Conservation (phyloP, 1,140 invertebrate species). For the Cyrtorhinus lividipennis region DNA sequence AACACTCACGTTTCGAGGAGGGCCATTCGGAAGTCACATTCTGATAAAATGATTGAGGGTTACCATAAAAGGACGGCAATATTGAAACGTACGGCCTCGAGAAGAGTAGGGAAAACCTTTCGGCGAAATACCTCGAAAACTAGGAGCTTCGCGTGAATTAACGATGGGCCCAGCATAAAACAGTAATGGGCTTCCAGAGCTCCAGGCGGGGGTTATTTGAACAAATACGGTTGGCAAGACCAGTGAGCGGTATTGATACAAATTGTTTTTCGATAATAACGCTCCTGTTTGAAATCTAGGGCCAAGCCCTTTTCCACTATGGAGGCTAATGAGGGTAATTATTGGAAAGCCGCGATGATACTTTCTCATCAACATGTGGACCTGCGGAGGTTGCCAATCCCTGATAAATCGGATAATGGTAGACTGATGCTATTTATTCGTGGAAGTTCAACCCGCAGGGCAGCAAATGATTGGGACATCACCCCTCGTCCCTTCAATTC, state of each 20-base stretch:
- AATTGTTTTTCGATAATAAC: slow-evolving; percentile 9
- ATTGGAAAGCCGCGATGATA: neutral
- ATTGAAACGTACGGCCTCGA: neutral
- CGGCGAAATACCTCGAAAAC: neutral
- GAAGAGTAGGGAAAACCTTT: neutral
- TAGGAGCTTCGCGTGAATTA: neutral
- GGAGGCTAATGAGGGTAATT: neutral
- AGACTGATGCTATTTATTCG: neutral
- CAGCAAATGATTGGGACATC: no score
- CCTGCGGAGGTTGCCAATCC: neutral
- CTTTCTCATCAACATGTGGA: neutral
- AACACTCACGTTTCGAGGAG: no score
- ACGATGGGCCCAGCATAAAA: neutral
- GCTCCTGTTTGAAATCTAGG: neutral
- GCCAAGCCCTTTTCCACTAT: neutral
- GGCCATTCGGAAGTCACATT: neutral
- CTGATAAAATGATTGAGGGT: neutral
- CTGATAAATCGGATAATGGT: neutral
- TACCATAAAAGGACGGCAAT: neutral
- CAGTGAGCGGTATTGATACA: neutral
- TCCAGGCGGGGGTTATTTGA: neutral
- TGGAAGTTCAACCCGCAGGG: no score
- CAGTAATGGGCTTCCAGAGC: slow-evolving; percentile 2
- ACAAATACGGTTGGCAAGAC: neutral
- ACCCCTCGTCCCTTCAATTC: no score